A percentile compares a stretch with the other conserved stretches of the same genome.
phyloP scores from a whole-genome alignment of 2,113 vertebrate genomes.

The Copsychus sechellarum region DNA sequence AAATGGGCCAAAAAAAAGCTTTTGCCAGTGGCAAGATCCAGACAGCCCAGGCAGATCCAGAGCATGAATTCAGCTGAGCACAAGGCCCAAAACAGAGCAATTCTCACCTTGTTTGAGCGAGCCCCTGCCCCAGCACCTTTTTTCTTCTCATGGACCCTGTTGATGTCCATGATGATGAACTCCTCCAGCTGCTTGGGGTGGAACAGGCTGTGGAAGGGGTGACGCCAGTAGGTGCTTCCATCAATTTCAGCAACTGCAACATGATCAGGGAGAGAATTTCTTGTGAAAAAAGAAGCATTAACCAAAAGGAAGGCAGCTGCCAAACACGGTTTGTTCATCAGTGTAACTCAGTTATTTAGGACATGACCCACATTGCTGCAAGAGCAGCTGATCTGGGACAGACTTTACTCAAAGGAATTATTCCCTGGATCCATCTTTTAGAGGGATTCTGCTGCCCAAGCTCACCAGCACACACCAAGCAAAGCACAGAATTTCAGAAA shows the following conservation, averaged over 20 bases:
- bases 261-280: neutral
- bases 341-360: neutral
- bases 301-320: neutral
- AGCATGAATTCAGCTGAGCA: neutral
- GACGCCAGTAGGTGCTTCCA: slow-evolving; percentile 89
- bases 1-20: neutral
- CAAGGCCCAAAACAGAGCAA: neutral
- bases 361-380: fast-evolving
- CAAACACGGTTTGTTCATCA: fast-evolving
- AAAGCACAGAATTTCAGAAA: neutral
- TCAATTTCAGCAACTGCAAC: slow-evolving; percentile 91
- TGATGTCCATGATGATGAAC: slow-evolving; percentile 93
- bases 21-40: neutral
- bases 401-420: neutral
- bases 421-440: neutral
- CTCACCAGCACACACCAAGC: neutral
- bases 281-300: neutral
- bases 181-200: slow-evolving; percentile 90
- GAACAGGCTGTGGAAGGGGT: slow-evolving; percentile 90
- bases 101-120: slow-evolving; percentile 87
- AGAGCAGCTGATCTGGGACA: neutral
- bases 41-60: neutral
- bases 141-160: slow-evolving; percentile 78
- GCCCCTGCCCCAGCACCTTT: slow-evolving; percentile 86
- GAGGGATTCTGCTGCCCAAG: neutral